Evolutionary conservation across 2,797 vertebrate species (phyloP).

Genomic region (Hylomyscus alleni): DNA sequence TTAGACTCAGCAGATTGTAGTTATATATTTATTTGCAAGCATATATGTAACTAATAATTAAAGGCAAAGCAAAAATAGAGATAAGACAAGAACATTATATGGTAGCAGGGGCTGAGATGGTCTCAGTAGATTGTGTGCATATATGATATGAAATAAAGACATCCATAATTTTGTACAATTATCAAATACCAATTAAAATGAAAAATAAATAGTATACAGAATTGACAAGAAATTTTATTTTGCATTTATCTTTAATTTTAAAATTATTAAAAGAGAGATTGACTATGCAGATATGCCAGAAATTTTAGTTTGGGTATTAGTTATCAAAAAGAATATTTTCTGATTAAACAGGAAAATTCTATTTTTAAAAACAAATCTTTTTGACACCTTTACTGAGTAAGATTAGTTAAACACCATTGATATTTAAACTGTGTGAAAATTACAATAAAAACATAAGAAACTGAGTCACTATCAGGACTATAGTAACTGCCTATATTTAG

Average conservation of each 20-base stretch:
- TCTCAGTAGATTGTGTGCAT: neutral
- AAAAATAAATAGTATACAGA: neutral
- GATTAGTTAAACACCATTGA: neutral
- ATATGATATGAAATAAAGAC: neutral
- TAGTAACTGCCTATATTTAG: neutral
- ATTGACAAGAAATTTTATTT: neutral
- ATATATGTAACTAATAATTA: neutral
- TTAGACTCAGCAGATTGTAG: neutral
- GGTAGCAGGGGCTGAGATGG: neutral
- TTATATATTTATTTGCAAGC: neutral
- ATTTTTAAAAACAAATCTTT: neutral
- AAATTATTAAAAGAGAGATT: slow-evolving; percentile 17
- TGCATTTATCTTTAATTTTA: neutral
- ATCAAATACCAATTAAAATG: neutral
- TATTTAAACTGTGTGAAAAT: neutral
- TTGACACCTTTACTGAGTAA: neutral
- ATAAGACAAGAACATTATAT: neutral
- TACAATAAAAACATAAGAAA: neutral
- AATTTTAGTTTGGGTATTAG: neutral
- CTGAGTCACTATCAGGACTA: neutral
- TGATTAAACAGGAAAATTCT: neutral
- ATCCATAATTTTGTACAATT: neutral
- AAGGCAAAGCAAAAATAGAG: neutral
- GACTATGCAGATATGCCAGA: neutral
- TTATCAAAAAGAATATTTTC: neutral